Evolutionary conservation across 2,113 vertebrate genomes (phyloP), one percentile per base, ranked within the genome.

Genomic region (Spea bombifrons): DNA sequence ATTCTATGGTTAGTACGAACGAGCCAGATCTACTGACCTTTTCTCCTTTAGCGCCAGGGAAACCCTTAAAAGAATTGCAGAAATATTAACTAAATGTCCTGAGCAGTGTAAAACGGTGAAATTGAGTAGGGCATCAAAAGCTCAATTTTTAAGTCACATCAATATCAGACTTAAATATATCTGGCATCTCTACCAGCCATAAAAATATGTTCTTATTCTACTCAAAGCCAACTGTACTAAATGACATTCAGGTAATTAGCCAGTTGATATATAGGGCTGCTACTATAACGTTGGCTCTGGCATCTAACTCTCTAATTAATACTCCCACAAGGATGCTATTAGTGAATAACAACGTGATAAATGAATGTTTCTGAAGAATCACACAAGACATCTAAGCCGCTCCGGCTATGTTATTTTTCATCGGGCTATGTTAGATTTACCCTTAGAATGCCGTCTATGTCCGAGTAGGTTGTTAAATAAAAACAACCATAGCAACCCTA

Each of bases 1-100:
- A 64, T n/a, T 55, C 47, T 57, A 13, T 55, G 64, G 67, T 78
- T 78, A 78, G 68, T 71, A 71, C 13, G 50, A 50, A 15, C 48
- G 1, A 12, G 55, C 17, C 57, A 71, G 15, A 75, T 64, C 73
- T 64, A 93, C 92, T 88, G 80, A 98, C 97, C 96, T 99, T 98
- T 91, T 98, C 95, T 85, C 97, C 97, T 94, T 95, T 96, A 85
- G 93, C 93, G 83, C 97, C 97, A 83, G 94, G 90, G 83, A 96
- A 92, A 81, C 96, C 97, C 97, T 99, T 84, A 81, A 89, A 88
- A 73, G 78, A 86, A 91, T 71, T 46, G 76, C 76, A 78, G 76
- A 78, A 57, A 78, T 52, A 78, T 78, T 71, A 76, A 52, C 75
- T 68, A 76, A 68, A 52, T 71, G 68, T 78, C 57, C 57, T 53